These are phyloP conservation scores for Vanessa tameamea DNA, from an alignment of 1,140 invertebrate genomes.

Conservation along the genomic window DNA sequence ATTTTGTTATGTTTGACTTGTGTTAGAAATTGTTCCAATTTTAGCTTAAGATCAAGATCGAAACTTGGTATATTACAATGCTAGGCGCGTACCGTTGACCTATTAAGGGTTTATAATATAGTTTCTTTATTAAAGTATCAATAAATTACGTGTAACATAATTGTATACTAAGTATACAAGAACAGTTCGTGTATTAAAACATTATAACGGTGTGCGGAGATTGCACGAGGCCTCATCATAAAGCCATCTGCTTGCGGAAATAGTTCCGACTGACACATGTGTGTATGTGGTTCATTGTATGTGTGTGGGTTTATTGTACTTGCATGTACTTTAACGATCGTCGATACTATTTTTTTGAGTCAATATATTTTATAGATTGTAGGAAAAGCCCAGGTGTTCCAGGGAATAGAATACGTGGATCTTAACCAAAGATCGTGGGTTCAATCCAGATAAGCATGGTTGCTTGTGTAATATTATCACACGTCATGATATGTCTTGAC, in stretches of 20 bases:
- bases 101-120: background rate
- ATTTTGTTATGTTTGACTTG: too few relatives aligned
- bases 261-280: slow-evolving; percentile 34
- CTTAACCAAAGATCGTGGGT: too few relatives aligned
- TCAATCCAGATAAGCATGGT: too few relatives aligned
- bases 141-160: background rate
- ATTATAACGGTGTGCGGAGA: slow-evolving; percentile 40
- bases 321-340: background rate
- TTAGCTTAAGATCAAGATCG: too few relatives aligned
- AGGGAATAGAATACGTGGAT: too few relatives aligned
- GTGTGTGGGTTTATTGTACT: slow-evolving; percentile 17
- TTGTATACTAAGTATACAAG: background rate
- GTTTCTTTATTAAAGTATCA: background rate
- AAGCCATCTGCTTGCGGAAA: slow-evolving; percentile 45
- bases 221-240: slow-evolving; percentile 40
- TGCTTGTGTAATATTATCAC: too few relatives aligned
- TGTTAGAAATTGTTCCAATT: too few relatives aligned
- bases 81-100: too few relatives aligned
- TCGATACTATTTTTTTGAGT: background rate
- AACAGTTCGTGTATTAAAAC: background rate
- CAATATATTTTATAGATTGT: too few relatives aligned
- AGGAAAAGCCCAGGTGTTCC: too few relatives aligned
- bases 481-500: too few relatives aligned
- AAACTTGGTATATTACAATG: too few relatives aligned
- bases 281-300: slow-evolving; percentile 12